Base-by-base conservation (phyloP, 2,113 vertebrate genomes). In the Mesoclemmys tuberculata region DNA sequence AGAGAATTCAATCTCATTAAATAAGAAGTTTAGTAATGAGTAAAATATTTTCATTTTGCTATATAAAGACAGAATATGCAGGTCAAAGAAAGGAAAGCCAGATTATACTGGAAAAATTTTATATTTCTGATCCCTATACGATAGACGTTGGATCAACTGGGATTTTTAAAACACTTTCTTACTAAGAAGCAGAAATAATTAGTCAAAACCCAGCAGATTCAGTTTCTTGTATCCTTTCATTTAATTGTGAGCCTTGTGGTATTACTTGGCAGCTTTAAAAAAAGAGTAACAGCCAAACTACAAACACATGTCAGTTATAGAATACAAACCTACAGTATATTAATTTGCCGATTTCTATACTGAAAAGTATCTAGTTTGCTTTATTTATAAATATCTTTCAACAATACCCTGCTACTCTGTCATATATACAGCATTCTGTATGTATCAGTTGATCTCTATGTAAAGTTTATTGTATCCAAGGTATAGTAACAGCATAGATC, bases 341-440 rank as follows among this genome's bases (percentile, higher is more conserved):
- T 94, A 95, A 95, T 92, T 75, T 93, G 9, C 31, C 89, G 74
- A 89, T 74, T 56, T 93, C 48, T 92, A 51, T 51, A 58, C 82
- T 90, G 41, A 90, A 88, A 87, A 96, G 90, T 87, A 87, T 77
- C 64, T 90, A 31, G 31, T 26, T 31, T 11, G 81, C 46, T 93
- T 95, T 95, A 96, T 94, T 89, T 95, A 90, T 79, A 88, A 96
- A 94, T 87, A 10, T 19, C 80, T 93, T 92, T 51, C 83, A 92
- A 5, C 29, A 56, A 41, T 55, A 56, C 64, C 26, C 41, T 82
- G 44, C 14, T 87, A 51, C 64, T 85, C 5, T 46, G 6, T 90
- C 93, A 88, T 79, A 82, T 89, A 46, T 93, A 92, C 27, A 77
- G 85, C 87, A 27, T 49, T 19, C 16, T 93, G 56, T 52, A 83